Conservation (phyloP, 2,113 vertebrate genomes). For the Poeciliopsis turrubarensis region DNA sequence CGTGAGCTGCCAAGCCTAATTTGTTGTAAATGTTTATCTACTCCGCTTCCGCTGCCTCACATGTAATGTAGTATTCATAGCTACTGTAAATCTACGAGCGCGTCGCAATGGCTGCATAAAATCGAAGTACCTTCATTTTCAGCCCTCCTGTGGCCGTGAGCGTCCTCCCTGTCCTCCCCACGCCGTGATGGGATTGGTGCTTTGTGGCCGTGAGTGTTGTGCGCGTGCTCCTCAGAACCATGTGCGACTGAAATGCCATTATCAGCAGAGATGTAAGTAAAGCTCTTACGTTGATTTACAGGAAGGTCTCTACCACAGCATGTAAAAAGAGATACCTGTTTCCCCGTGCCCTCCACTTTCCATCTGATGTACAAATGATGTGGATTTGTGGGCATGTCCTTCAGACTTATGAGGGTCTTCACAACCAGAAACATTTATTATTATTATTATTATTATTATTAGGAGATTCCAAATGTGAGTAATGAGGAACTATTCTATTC, state of each 20-base stretch:
- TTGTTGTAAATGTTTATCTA: constrained; percentile 1
- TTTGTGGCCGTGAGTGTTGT: constrained; percentile 16
- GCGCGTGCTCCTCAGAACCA: constrained; percentile 10
- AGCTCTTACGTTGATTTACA: background rate
- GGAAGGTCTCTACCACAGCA: background rate
- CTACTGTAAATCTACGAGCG: constrained; percentile 7
- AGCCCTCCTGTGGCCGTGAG: constrained; percentile 4
- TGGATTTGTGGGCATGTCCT: background rate
- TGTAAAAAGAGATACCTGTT: background rate
- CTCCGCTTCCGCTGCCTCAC: constrained; percentile 12
- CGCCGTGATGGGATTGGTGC: background rate
- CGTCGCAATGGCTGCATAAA: background rate
- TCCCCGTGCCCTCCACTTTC: background rate
- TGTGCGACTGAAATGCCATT: constrained; percentile 17
- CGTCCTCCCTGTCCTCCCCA: background rate
- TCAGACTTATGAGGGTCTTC: background rate
- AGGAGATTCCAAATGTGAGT: background rate
- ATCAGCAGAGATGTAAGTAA: background rate
- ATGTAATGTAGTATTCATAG: constrained; percentile 9
- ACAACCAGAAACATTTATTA: constrained; percentile 1
- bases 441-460: background rate
- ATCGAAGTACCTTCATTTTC: constrained; percentile 5
- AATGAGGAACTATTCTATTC: background rate
- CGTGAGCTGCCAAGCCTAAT: constrained; percentile 11
- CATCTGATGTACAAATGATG: constrained; percentile 6